Base-by-base conservation (phyloP, 2,888 invertebrate genomes). In the Melieria picta region DNA sequence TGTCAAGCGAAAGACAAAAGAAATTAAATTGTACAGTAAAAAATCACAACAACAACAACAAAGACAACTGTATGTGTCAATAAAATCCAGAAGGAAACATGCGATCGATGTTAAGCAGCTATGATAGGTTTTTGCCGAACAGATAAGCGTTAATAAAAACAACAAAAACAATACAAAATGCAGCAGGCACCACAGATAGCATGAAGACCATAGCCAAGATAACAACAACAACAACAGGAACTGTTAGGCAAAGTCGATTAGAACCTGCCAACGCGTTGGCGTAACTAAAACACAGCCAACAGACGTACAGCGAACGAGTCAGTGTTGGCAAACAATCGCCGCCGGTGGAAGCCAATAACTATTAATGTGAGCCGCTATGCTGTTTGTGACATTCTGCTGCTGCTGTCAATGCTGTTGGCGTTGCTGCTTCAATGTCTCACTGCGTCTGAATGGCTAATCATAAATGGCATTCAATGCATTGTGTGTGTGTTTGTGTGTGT, bases 401-500 rank as follows among this genome's bases (percentile, higher is more conserved):
- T 58, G 30, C 5, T 64, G 50, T 48, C 5, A 6, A 4, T 16
- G 43, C 10, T 30, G 48, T n/a, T 11, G 52, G 11, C 10, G 13
- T 52, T 52, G 52, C 9, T 52, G 52, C 13, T 52, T n/a, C n/a
- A n/a, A 13, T 7, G 6, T 50, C 5, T 52, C 13, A 5, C 52
- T 52, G 52, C 52, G 3, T 52, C 3, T 50, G 50, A 50, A 50
- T 52, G 9, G 64, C 43, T 55, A 43, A 64, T 52, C n/a, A 64
- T 43, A 64, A 43, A 52, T 43, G 42, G 7, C 52, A 43, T 13
- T 45, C 45, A 13, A 13, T 9, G 52, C 52, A 43, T 55, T 55
- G 52, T 7, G 55, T 55, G 55, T 52, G 16, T 65, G 64, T 55
- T 64, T 16, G 30, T 30, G 30, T 55, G 52, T 7, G 55, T 55